phyloP scores from a whole-genome alignment of 2,113 vertebrate genomes.

The Calidris pugnax region DNA sequence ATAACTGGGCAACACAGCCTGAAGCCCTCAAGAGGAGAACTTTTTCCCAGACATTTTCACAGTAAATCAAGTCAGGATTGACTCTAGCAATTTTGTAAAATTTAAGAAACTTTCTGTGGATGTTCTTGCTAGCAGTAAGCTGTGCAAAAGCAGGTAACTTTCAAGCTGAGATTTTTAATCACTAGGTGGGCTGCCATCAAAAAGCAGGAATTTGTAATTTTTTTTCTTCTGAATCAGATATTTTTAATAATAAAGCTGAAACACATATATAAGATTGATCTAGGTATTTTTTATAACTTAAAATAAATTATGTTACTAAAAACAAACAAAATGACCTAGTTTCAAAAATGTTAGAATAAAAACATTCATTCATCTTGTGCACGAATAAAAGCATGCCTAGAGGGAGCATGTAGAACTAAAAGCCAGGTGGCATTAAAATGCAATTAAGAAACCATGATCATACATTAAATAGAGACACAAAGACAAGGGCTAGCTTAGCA shows the following conservation, averaged over 20 bases:
- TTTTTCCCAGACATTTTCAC: background rate
- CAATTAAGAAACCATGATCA: conserved; percentile 31
- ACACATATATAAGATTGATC: background rate
- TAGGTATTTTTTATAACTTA: background rate
- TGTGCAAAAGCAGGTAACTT: background rate
- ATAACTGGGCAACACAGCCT: background rate
- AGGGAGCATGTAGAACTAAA: background rate
- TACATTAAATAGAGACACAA: background rate
- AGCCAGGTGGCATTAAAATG: background rate
- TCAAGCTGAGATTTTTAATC: background rate
- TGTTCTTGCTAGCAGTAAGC: background rate
- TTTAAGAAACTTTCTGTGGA: background rate
- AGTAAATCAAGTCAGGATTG: background rate
- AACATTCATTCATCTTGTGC: background rate
- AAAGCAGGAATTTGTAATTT: background rate
- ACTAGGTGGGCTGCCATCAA: background rate
- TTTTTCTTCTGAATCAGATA: background rate
- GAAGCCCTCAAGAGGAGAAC: background rate
- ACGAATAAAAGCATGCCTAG: background rate
- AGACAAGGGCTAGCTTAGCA: background rate
- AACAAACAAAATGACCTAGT: background rate
- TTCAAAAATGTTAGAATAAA: background rate
- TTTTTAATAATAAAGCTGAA: background rate
- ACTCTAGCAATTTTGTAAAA: background rate
- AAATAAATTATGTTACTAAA: background rate